Evolutionary conservation across 2,888 invertebrate species (phyloP).

Genomic region (Mantis religiosa): DNA sequence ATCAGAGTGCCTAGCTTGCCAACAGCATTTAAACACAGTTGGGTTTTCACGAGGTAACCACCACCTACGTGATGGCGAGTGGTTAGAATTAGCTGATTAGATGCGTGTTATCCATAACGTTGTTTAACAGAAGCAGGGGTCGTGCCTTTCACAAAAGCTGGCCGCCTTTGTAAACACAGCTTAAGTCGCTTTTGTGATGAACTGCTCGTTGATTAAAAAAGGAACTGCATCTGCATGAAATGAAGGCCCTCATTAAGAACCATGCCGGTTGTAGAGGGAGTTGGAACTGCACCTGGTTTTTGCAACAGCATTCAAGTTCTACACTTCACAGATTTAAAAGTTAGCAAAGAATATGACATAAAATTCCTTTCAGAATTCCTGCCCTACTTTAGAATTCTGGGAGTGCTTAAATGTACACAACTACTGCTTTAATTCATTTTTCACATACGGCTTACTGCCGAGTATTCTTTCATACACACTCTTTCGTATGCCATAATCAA

Average conservation of each 20-base stretch:
- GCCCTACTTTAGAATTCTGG: too few relatives aligned
- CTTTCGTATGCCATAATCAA: too few relatives aligned
- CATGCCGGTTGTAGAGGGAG: neutral
- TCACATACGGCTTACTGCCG: too few relatives aligned
- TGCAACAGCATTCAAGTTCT: neutral
- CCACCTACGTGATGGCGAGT: neutral
- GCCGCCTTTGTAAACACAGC: neutral
- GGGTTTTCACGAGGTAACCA: neutral
- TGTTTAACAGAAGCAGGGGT: neutral
- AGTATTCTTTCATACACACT: too few relatives aligned
- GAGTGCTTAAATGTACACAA: too few relatives aligned
- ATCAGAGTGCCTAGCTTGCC: too few relatives aligned
- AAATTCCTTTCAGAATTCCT: too few relatives aligned
- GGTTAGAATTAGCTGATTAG: neutral
- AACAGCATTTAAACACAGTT: neutral
- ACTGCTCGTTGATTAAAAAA: neutral
- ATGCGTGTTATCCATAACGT: neutral
- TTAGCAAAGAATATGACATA: neutral
- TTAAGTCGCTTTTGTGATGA: neutral
- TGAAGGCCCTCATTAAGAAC: neutral
- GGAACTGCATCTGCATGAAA: neutral
- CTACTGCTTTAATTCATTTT: too few relatives aligned
- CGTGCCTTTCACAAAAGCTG: neutral
- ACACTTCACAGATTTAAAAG: neutral
- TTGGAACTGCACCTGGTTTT: neutral